Evolutionary conservation across 2,113 vertebrate species (phyloP).

Genomic region (Dolichallabes microphthalmus): DNA sequence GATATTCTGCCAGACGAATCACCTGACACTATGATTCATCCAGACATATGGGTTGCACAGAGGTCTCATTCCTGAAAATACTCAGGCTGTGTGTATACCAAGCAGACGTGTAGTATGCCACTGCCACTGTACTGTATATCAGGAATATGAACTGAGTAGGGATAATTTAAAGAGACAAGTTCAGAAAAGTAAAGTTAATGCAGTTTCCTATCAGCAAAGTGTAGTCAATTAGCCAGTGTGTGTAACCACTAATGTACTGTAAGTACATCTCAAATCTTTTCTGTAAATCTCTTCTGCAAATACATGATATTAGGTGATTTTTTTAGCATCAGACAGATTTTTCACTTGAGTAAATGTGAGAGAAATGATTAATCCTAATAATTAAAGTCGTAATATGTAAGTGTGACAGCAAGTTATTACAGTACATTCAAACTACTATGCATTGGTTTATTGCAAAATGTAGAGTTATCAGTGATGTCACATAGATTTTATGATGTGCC

Average conservation of each 20-base stretch:
- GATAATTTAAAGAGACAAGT: neutral
- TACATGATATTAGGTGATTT: no score
- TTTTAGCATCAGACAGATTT: no score
- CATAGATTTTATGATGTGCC: neutral
- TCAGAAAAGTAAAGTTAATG: neutral
- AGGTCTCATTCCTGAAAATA: slow-evolving; percentile 33
- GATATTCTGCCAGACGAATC: slow-evolving; percentile 41
- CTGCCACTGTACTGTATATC: slow-evolving; percentile 10
- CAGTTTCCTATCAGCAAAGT: neutral
- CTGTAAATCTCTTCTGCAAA: neutral
- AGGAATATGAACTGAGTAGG: slow-evolving; percentile 58
- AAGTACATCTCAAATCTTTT: slow-evolving; percentile 8
- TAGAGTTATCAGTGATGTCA: neutral
- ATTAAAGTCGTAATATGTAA: no score
- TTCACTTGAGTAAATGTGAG: no score
- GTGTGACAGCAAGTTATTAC: no score
- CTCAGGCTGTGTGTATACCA: slow-evolving; percentile 13
- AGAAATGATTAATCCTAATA: no score
- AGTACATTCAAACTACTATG: no score
- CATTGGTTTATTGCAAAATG: neutral
- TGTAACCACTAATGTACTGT: neutral
- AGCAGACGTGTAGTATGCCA: neutral
- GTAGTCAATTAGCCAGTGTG: neutral
- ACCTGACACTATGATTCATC: slow-evolving; percentile 42
- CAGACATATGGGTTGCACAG: slow-evolving; percentile 40